Evolutionary conservation across 2,888 invertebrate genomes (phyloP).

Genomic region (Notocelia uddmanniana): DNA sequence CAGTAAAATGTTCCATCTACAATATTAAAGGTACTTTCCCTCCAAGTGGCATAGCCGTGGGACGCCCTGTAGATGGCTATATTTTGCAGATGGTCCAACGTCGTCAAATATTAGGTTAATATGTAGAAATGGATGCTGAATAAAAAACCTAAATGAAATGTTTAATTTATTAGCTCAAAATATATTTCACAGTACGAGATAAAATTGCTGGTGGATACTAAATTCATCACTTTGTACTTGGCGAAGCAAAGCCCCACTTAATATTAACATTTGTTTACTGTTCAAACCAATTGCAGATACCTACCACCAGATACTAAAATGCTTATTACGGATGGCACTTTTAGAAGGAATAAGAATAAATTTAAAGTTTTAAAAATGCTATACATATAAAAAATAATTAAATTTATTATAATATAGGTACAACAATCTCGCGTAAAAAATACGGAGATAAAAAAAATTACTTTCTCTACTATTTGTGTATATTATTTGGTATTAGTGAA

Average conservation of each 20-base stretch:
- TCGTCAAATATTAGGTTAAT: no score
- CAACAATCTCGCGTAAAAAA: background rate
- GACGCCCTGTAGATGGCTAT: no score
- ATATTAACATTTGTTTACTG: conserved; percentile 3
- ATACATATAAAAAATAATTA: background rate
- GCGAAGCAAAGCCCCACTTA: conserved; percentile 64
- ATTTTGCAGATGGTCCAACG: no score
- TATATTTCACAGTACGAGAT: conserved; percentile 71
- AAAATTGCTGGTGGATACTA: conserved; percentile 58
- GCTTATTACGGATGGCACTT: conserved; percentile 19
- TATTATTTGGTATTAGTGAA: background rate
- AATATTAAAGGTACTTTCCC: no score
- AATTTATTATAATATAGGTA: background rate
- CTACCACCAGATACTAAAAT: background rate
- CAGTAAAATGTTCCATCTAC: no score
- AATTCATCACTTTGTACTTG: conserved; percentile 68
- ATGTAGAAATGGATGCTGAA: background rate
- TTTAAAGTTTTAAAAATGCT: background rate
- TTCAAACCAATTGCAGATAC: background rate
- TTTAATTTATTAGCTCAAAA: conserved; percentile 73
- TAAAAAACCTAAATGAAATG: conserved; percentile 44
- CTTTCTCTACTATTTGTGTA: background rate
- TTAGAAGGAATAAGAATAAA: conserved; percentile 10
- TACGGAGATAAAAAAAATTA: background rate
- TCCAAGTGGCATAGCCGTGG: no score